Percentiles rank a stretch among this genome's conserved stretches.
Evolutionary conservation across 2,888 invertebrate species (phyloP).

Genomic region (Synergus umbraculus): DNA sequence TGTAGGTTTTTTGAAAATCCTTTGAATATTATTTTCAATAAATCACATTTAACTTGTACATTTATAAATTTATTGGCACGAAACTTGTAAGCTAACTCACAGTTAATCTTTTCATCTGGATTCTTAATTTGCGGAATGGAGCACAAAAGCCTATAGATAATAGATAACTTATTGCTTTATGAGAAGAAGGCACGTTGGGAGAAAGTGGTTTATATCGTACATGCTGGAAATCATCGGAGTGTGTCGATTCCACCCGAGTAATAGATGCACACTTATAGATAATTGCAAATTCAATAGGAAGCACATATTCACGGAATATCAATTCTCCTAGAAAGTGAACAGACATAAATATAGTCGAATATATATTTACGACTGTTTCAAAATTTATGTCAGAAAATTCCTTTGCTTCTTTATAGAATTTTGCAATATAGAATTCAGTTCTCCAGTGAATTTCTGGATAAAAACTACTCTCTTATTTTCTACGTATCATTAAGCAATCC

Average conservation of each 20-base stretch:
- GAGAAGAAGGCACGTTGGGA: background rate
- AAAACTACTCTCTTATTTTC: too few species aligned
- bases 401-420: background rate
- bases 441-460: too few species aligned
- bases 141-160: conserved; percentile 9
- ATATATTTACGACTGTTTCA: background rate
- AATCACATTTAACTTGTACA: conserved; percentile 20
- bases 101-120: conserved; percentile 4
- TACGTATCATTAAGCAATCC: background rate
- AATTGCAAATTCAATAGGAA: conserved; percentile 7
- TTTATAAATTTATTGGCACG: conserved; percentile 16
- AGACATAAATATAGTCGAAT: background rate
- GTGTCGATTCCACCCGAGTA: background rate
- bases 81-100: background rate
- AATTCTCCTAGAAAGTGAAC: background rate
- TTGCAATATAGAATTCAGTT: too few species aligned
- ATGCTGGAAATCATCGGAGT: background rate
- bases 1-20: conserved; percentile 2
- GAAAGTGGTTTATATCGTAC: background rate
- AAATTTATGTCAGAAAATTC: background rate
- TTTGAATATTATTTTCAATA: conserved; percentile 15
- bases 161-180: conserved; percentile 2
- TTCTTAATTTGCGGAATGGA: background rate
- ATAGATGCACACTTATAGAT: background rate
- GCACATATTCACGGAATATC: background rate